Evolutionary conservation across 2,797 vertebrate species (phyloP).

Genomic region (Myotis findleyi): DNA sequence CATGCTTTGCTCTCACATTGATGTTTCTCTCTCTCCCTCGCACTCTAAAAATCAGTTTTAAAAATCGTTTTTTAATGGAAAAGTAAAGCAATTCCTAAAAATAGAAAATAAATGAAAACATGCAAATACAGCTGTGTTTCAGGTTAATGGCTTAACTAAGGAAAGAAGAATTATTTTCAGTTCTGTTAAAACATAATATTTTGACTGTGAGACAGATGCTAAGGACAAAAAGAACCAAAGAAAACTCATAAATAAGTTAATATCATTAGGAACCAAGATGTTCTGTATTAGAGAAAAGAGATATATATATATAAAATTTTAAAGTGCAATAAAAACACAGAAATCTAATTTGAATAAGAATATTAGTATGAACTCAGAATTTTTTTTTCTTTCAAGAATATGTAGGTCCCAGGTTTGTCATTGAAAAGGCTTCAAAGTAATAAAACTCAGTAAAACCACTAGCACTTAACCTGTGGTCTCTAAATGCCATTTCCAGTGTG

Average conservation of each 20-base stretch:
- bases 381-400: background rate
- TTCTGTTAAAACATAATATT: slow-evolving; percentile 47
- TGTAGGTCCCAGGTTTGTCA: background rate
- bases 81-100: slow-evolving; percentile 32
- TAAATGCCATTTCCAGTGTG: background rate
- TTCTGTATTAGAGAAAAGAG: slow-evolving; percentile 14
- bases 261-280: slow-evolving; percentile 10
- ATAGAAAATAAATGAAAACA: slow-evolving; percentile 26
- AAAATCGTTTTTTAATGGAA: background rate
- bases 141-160: background rate
- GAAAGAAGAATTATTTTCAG: slow-evolving; percentile 29
- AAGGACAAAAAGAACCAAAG: background rate
- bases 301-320: background rate
- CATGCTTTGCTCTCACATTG: no score
- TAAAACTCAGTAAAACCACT: background rate
- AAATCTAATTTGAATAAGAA: slow-evolving; percentile 13
- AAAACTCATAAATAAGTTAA: background rate
- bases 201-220: background rate
- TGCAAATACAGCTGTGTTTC: background rate
- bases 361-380: background rate
- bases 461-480: background rate
- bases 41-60: no score
- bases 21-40: no score
- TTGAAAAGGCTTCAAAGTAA: background rate
- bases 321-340: background rate